Percentiles rank a stretch among this genome's conserved stretches.
Evolutionary conservation across 2,797 vertebrate species (phyloP).

Genomic region (Cygnus olor): DNA sequence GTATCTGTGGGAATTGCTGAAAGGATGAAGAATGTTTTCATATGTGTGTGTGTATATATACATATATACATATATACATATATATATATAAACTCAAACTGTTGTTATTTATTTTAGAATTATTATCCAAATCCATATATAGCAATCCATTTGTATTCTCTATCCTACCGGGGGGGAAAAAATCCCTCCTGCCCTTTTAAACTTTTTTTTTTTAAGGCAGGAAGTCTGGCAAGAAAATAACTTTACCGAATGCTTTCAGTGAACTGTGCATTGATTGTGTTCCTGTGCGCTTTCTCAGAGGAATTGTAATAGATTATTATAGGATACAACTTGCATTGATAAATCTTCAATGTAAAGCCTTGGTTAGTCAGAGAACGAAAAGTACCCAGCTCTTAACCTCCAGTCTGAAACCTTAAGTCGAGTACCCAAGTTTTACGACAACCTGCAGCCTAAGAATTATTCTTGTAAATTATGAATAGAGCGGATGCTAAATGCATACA

Average conservation of each 20-base stretch:
- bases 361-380: neutral
- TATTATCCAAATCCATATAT: neutral
- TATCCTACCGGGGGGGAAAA: neutral
- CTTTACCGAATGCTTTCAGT: neutral
- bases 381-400: neutral
- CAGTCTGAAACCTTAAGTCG: neutral
- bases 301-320: neutral
- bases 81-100: neutral
- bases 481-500: neutral
- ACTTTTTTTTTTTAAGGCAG: neutral
- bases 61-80: no score
- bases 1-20: neutral
- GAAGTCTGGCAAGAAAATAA: neutral
- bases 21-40: neutral
- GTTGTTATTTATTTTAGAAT: neutral
- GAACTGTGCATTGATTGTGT: neutral
- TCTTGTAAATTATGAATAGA: neutral
- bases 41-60: neutral
- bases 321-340: neutral
- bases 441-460: neutral
- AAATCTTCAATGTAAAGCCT: neutral
- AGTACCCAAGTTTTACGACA: neutral
- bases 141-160: neutral
- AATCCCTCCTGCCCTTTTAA: neutral
- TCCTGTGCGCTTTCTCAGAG: neutral